Base-by-base conservation (phyloP, 2,888 invertebrate species). In the Chironomus riparius region DNA sequence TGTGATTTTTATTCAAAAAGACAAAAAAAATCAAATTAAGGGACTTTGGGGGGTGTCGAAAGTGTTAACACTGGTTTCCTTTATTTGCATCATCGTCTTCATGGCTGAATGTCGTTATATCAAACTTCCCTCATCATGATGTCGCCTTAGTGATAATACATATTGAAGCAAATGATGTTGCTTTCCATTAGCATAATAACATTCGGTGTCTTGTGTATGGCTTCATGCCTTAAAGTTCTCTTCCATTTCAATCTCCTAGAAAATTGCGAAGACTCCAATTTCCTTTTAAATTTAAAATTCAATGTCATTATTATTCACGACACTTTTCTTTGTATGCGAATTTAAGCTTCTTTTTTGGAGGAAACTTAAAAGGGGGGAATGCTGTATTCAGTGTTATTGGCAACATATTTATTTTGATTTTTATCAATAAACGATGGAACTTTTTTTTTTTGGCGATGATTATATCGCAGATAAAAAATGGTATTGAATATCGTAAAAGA, bases 101-200 rank as follows among this genome's bases (percentile, higher is more conserved):
- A 38, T 38, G 10, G 38, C 10, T 38, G 38, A 38, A 56, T 56
- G 56, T n/a, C 4, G 56, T 15, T n/a, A n/a, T 18, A 56, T 56
- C 56, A 15, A n/a, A n/a, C 65, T 4, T 65, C 21, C 65, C 13
- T 22, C 18, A 62, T 15, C 4, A 68, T 68, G 38, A 38, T 68
- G 68, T 28, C 18, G 38, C 18, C 68, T n/a, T n/a, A 13, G 21
- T 65, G 13, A 5, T n/a, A 10, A 38, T 68, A 47, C 22, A 22
- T 68, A 18, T 68, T 15, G 68, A n/a, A 47, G 15, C 68, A 47
- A 38, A 68, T 38, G 47, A 21, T 38, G 47, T 18, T 38, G 6
- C 68, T 38, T 56, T 68, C 68, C 68, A 68, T 68, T 68, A 68
- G 12, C 38, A 68, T 68, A 68, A 68, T 68, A 38, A 22, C 68